Conservation (phyloP, 2,797 vertebrate species). For the Enteromius viviparus region DNA sequence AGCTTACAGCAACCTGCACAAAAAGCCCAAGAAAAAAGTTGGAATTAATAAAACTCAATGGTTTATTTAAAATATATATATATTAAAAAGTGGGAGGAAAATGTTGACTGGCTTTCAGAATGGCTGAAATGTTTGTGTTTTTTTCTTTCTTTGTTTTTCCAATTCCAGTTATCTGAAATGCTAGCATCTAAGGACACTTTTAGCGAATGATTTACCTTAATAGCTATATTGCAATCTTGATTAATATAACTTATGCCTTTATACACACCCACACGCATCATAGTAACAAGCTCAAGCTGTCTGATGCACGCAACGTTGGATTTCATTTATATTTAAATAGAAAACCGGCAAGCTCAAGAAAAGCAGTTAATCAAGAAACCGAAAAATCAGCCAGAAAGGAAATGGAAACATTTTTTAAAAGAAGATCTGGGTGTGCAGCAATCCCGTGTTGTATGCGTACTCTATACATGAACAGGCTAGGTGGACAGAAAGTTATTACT, state of each 20-base stretch:
- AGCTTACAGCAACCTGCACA: constrained; percentile 10
- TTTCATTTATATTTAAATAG: constrained; percentile 49
- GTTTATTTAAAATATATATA: not conserved
- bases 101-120: constrained; percentile 5
- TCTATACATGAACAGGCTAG: not conserved
- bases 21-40: constrained; percentile 13
- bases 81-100: not conserved
- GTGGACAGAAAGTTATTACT: not conserved
- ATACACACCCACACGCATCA: constrained; percentile 25
- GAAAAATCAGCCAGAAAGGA: not conserved
- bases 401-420: constrained; percentile 12
- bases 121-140: not conserved
- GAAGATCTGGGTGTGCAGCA: not conserved
- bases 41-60: not conserved
- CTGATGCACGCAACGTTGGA: constrained; percentile 6
- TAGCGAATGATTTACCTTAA: constrained; percentile 23
- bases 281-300: constrained; percentile 15
- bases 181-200: constrained; percentile 31
- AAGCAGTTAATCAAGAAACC: constrained; percentile 56
- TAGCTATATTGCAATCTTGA: constrained; percentile 27
- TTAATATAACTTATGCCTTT: constrained; percentile 30
- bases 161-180: constrained; percentile 35
- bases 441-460: not conserved
- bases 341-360: constrained; percentile 52
- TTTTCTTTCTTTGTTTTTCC: constrained; percentile 3